These are phyloP conservation scores for Nannobrachium achirus DNA, from an alignment of 2,113 vertebrate genomes.

Conservation along the genomic window DNA sequence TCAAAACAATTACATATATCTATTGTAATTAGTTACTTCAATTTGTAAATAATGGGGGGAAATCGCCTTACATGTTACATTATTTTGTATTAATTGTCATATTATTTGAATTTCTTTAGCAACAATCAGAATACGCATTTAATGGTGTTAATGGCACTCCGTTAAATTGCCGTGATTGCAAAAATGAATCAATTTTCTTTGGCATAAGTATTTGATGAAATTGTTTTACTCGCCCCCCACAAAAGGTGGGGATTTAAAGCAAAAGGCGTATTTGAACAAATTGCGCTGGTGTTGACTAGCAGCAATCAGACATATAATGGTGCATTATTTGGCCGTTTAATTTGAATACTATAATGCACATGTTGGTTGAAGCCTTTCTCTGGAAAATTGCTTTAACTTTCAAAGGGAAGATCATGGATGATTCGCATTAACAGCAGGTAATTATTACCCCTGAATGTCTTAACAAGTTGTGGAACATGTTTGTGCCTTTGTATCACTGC, in stretches of 20 bases:
- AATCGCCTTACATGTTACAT: slow-evolving; percentile 6
- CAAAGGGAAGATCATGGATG: slow-evolving; percentile 92
- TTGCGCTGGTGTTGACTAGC: slow-evolving; percentile 97
- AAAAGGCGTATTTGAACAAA: slow-evolving; percentile 93
- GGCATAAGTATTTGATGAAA: slow-evolving; percentile 94
- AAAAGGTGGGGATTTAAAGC: slow-evolving; percentile 93
- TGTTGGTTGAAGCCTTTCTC: slow-evolving; percentile 92
- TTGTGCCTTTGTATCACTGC: slow-evolving; percentile 87
- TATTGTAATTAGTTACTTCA: not conserved
- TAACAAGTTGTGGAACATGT: slow-evolving; percentile 90
- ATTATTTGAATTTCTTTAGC: slow-evolving; percentile 67
- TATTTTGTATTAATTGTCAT: slow-evolving; percentile 34
- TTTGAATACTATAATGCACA: slow-evolving; percentile 99
- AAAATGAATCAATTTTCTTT: slow-evolving; percentile 94
- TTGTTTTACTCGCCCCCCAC: slow-evolving; percentile 98
- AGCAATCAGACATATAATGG: slow-evolving; percentile 98
- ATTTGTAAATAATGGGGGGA: not conserved
- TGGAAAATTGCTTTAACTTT: slow-evolving; percentile 99
- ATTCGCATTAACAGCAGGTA: slow-evolving; percentile 90
- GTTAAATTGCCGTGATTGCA: slow-evolving; percentile 99
- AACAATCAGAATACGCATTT: slow-evolving; percentile 94
- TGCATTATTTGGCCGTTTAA: slow-evolving; percentile 98
- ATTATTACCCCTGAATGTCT: slow-evolving; percentile 94
- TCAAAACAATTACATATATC: not conserved
- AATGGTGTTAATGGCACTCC: slow-evolving; percentile 97